phyloP scores from a whole-genome alignment of 2,113 vertebrate genomes.

The Syngnathus typhle region DNA sequence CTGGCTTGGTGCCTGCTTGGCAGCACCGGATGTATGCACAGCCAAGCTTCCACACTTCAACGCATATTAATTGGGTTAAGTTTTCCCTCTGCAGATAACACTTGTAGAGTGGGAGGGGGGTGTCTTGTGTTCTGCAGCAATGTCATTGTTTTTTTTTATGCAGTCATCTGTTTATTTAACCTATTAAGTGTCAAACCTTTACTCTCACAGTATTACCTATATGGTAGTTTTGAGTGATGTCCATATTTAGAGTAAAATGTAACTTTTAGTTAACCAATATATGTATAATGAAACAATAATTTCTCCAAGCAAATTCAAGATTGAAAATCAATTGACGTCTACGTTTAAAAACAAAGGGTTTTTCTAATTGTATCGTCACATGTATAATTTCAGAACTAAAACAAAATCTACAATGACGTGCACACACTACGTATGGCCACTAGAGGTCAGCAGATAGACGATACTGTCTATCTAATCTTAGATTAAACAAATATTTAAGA shows the following conservation, averaged over 20 bases:
- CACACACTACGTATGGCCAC: background rate
- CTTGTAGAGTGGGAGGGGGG: slow-evolving; percentile 71
- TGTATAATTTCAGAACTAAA: background rate
- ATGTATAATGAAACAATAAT: background rate
- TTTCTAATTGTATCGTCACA: background rate
- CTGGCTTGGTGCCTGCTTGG: slow-evolving; percentile 52
- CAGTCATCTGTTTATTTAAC: too few relatives aligned
- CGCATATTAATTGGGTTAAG: slow-evolving; percentile 80
- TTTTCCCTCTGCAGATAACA: slow-evolving; percentile 80
- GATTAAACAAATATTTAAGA: background rate
- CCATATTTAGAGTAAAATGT: background rate
- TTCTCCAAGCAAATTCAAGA: background rate
- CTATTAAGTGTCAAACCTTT: too few relatives aligned
- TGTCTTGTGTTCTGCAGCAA: slow-evolving; percentile 60
- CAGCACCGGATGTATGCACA: slow-evolving; percentile 57
- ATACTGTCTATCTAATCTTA: background rate
- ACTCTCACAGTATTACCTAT: too few relatives aligned
- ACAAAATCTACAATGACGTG: background rate
- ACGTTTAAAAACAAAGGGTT: too few relatives aligned
- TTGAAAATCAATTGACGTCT: background rate
- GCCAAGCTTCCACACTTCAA: slow-evolving; percentile 69
- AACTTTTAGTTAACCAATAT: slow-evolving; percentile 52
- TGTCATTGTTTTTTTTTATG: background rate
- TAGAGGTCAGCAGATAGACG: background rate
- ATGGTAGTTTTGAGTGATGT: background rate